These are phyloP conservation scores for Varanus salvator DNA, from an alignment of 2,113 vertebrate genomes.

Conservation along the genomic window DNA sequence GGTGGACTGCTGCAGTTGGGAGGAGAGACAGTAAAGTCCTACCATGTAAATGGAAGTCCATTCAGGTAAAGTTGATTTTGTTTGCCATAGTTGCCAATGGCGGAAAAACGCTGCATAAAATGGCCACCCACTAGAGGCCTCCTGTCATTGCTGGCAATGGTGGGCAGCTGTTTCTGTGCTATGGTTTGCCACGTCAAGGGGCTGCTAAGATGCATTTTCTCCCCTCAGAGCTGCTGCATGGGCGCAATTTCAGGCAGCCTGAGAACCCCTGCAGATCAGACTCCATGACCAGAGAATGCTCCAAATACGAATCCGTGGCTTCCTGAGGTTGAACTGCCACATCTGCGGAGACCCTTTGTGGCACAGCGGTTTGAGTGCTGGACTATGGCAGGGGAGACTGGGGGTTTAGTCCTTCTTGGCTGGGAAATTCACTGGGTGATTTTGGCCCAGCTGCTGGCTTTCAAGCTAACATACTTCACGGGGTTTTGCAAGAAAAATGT, in stretches of 20 bases:
- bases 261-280: neutral
- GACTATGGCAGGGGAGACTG: no score
- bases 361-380: no score
- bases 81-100: neutral
- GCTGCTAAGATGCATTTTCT: neutral
- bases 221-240: neutral
- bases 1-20: no score
- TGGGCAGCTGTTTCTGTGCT: neutral
- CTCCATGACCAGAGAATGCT: neutral
- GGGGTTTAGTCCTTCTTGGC: no score
- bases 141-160: neutral
- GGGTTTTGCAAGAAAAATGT: no score
- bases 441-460: no score
- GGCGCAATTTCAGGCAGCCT: neutral
- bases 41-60: no score
- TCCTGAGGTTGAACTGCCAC: neutral
- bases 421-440: no score
- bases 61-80: no score
- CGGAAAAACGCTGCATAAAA: neutral
- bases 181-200: neutral
- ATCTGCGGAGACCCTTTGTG: neutral
- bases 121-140: neutral
- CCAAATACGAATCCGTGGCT: neutral
- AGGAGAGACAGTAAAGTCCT: no score
- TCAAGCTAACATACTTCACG: no score